phyloP scores from a whole-genome alignment of 2,888 invertebrate species.

The Rhagium mordax region DNA sequence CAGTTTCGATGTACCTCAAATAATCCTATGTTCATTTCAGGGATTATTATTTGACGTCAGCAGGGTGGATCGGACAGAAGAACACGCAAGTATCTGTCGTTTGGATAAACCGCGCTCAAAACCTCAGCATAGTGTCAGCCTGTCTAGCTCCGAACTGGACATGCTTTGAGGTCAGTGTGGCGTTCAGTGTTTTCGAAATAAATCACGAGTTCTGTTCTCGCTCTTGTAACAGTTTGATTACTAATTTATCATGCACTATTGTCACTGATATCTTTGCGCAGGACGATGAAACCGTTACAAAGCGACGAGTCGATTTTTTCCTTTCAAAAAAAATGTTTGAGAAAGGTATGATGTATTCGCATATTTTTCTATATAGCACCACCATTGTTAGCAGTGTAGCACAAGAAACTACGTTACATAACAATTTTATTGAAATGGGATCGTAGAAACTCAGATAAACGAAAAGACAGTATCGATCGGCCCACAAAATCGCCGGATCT shows the following conservation, averaged over 20 bases:
- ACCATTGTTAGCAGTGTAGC: too few relatives aligned
- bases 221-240: neutral
- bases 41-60: conserved; percentile 93
- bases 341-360: too few relatives aligned
- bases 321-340: too few relatives aligned
- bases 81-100: conserved; percentile 87
- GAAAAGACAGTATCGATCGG: too few relatives aligned
- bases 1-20: neutral
- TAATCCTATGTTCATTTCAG: conserved; percentile 70
- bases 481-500: too few relatives aligned
- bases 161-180: conserved; percentile 82
- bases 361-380: too few relatives aligned
- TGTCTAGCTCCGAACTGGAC: conserved; percentile 88
- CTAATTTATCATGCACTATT: neutral
- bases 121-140: conserved; percentile 89
- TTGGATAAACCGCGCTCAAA: conserved; percentile 96
- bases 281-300: too few relatives aligned
- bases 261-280: too few relatives aligned
- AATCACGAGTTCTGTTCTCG: neutral
- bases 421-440: too few relatives aligned
- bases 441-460: too few relatives aligned
- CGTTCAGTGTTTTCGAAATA: conserved; percentile 1
- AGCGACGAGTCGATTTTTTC: too few relatives aligned
- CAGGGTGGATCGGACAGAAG: conserved; percentile 88
- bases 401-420: too few relatives aligned